Conservation (phyloP, 2,888 invertebrate species). For the Cartodere bifasciata region DNA sequence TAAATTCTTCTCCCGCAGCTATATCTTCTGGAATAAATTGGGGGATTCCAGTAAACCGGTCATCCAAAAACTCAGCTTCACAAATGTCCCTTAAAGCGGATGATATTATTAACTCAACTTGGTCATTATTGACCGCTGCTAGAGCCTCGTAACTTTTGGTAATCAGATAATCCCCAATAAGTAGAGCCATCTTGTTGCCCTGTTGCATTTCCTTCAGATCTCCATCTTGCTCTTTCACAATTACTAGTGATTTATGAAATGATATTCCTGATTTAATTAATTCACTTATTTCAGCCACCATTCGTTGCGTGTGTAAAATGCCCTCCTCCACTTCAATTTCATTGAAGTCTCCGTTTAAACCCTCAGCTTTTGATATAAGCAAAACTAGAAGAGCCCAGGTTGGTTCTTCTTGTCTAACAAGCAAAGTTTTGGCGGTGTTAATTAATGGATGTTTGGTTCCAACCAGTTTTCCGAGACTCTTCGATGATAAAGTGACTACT, state of each 20-base stretch:
- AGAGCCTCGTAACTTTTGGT: constrained; percentile 7
- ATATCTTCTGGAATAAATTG: neutral
- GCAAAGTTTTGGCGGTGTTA: constrained; percentile 4
- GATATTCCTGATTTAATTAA: constrained; percentile 6
- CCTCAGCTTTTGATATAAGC: constrained; percentile 5
- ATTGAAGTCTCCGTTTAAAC: neutral
- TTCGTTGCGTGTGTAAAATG: constrained; percentile 6
- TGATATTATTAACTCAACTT: constrained; percentile 7
- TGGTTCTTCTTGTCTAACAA: constrained; percentile 5
- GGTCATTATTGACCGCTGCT: constrained; percentile 6
- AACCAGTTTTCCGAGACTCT: constrained; percentile 4
- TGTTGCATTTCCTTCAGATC: constrained; percentile 3
- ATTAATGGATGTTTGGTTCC: constrained; percentile 8
- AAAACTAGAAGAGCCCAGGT: constrained; percentile 7
- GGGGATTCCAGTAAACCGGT: constrained; percentile 1
- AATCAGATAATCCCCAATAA: constrained; percentile 7
- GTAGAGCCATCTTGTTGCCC: constrained; percentile 7
- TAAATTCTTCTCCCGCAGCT: neutral
- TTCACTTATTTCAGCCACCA: constrained; percentile 7
- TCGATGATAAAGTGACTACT: constrained; percentile 5
- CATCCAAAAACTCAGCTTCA: constrained; percentile 5
- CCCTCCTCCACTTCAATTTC: constrained; percentile 2
- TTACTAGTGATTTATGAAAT: constrained; percentile 6
- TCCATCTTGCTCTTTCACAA: constrained; percentile 3
- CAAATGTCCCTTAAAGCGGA: constrained; percentile 6